Evolutionary conservation across 2,113 vertebrate genomes (phyloP), one percentile per base, ranked within the genome.

Genomic region (Dissostichus mawsoni): DNA sequence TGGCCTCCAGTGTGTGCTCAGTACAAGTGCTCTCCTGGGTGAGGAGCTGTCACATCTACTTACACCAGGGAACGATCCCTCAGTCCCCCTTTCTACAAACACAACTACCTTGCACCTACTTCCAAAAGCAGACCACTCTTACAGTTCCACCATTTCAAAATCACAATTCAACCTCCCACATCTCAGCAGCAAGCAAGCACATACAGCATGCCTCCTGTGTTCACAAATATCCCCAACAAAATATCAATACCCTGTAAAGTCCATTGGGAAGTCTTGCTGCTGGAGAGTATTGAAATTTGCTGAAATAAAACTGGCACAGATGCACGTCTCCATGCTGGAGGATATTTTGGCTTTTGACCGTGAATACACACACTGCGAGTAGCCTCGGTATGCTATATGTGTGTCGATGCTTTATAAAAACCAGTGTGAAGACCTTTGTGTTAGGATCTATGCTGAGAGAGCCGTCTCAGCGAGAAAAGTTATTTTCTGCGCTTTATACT

Each of bases 41-140:
- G 87, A 90, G 84, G 80, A 81, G 86, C 91, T 94, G 92, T 93
- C 93, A 93, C 91, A 92, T 90, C 76, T 89, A 90, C 90, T 94
- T 92, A 88, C 90, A 87, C 90, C 14, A 58, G 90, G 92, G 90
- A 90, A 72, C 87, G 48, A 70, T 86, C 79, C 67, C 82, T 82
- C 69, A 68, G 74, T 50, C 25, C 77, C 80, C 73, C 68, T 58
- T 83, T 62, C 73, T 76, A 80, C 78, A 71, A 89, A 73, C 82
- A 73, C 69, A 66, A 69, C 79, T 72, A 66, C 78, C 78, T 66
- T 85, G 57, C 73, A 72, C 65, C 71, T 73, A 76, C 83, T 56
- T 61, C 36, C 57, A 65, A 80, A 87, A 84, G 69, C 29, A 41
- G 18, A 45, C 44, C 61, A 61, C 56, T 83, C 78, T 74, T 69